Conservation (phyloP, 2,888 invertebrate genomes). For the Cephus nigrinus region DNA sequence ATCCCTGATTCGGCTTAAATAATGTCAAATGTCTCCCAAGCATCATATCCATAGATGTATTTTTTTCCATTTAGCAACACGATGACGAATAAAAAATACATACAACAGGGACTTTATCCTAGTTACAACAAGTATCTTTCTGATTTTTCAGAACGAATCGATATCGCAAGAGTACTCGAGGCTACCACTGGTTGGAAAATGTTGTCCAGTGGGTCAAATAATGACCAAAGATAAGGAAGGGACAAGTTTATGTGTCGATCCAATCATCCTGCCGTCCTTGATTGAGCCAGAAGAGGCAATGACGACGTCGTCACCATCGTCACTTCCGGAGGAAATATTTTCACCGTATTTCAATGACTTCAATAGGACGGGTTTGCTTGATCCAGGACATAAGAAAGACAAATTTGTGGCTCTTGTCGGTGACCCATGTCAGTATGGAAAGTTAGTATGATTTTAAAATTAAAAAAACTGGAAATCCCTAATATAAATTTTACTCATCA, state of each 20-base stretch:
- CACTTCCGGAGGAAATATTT: constrained; percentile 49
- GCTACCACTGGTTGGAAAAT: constrained; percentile 54
- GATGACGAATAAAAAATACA: no score
- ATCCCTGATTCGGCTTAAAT: no score
- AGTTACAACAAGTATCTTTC: neutral
- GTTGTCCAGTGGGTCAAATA: constrained; percentile 48
- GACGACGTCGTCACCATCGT: constrained; percentile 18
- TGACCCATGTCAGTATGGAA: constrained; percentile 70
- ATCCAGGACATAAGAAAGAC: constrained; percentile 61
- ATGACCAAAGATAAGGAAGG: constrained; percentile 33
- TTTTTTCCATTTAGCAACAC: no score
- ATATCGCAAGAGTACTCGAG: constrained; percentile 29
- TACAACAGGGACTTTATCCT: neutral
- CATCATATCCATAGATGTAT: no score
- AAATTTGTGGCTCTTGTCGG: constrained; percentile 71
- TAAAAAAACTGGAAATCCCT: neutral
- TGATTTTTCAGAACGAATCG: constrained; percentile 44
- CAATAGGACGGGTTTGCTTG: constrained; percentile 68
- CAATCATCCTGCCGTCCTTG: constrained; percentile 10
- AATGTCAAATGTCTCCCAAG: no score
- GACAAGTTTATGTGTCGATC: constrained; percentile 30
- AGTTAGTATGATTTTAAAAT: constrained; percentile 55
- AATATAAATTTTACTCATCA: neutral
- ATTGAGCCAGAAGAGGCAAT: neutral
- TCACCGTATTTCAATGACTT: constrained; percentile 70